These are phyloP conservation scores for Eutrigla gurnardus DNA, from an alignment of 2,797 vertebrate genomes.

Conservation along the genomic window DNA sequence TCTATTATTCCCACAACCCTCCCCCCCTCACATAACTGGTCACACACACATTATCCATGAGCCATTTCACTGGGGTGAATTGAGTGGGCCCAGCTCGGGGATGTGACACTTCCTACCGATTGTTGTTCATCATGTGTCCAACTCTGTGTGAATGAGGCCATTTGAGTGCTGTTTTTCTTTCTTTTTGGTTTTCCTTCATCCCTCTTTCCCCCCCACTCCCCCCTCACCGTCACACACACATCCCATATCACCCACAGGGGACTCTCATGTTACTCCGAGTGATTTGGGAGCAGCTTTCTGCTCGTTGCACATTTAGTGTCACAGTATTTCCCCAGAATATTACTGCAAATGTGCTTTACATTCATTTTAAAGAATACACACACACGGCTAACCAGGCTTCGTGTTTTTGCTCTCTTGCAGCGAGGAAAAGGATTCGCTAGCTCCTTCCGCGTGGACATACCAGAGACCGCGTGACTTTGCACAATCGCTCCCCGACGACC, in stretches of 20 bases:
- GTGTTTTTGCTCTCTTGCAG: conserved; percentile 75
- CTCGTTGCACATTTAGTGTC: neutral
- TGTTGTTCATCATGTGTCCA: conserved; percentile 23
- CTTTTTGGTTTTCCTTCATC: conserved; percentile 10
- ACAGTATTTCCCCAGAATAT: neutral
- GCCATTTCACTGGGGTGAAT: conserved; percentile 52
- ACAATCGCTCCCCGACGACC: conserved; percentile 78
- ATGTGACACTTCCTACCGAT: conserved; percentile 46
- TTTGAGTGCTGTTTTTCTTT: conserved; percentile 16
- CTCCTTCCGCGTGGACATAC: conserved; percentile 94
- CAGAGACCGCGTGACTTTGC: conserved; percentile 97
- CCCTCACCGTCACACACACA: neutral
- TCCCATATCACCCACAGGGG: no score
- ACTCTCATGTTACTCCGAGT: no score
- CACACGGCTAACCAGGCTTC: conserved; percentile 46
- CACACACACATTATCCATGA: conserved; percentile 57
- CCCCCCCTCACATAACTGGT: neutral
- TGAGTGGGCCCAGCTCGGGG: conserved; percentile 16
- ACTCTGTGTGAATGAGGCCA: conserved; percentile 55
- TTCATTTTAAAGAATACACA: neutral
- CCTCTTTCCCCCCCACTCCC: neutral
- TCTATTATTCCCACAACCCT: conserved; percentile 28
- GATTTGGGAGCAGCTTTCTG: no score
- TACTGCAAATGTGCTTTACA: neutral
- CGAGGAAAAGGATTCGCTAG: conserved; percentile 99